Percentiles rank a stretch among this genome's conserved stretches.
phyloP scores from a whole-genome alignment of 64 coral and sea anemone genomes.

The Pocillopora damicornis region DNA sequence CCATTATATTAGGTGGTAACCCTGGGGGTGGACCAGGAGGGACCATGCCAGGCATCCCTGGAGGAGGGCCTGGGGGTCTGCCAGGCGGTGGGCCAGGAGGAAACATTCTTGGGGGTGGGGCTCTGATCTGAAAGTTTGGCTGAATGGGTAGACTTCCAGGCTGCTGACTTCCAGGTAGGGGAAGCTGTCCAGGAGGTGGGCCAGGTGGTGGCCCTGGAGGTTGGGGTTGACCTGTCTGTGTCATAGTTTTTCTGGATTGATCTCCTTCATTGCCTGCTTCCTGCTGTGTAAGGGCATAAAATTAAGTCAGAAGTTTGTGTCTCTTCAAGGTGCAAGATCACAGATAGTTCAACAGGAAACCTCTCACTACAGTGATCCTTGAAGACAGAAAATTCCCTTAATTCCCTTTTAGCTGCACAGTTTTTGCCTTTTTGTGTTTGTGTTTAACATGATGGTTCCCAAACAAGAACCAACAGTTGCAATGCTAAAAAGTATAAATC shows the following conservation, averaged over 20 bases:
- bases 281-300: background rate
- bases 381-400: too few relatives aligned
- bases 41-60: conserved; percentile 48
- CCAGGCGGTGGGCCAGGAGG: conserved; percentile 93
- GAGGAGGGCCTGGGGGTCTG: conserved; percentile 74
- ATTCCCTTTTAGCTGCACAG: too few relatives aligned
- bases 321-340: background rate
- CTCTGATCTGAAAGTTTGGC: conserved; percentile 81
- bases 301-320: background rate
- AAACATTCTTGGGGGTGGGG: conserved; percentile 83
- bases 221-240: conserved; percentile 2
- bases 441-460: too few relatives aligned
- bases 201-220: conserved; percentile 91
- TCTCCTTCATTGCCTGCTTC: conserved; percentile 26
- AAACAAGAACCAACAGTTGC: too few relatives aligned
- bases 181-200: conserved; percentile 61
- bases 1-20: conserved; percentile 85
- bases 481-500: too few relatives aligned
- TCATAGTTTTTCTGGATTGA: conserved; percentile 22
- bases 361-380: too few relatives aligned
- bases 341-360: background rate
- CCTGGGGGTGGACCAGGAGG: conserved; percentile 88
- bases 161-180: conserved; percentile 63
- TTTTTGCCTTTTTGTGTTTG: too few relatives aligned
- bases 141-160: conserved; percentile 58